A percentile compares a stretch with the other conserved stretches of the same genome.
Conservation (phyloP, 2,797 vertebrate species). For the Silurus aristotelis region DNA sequence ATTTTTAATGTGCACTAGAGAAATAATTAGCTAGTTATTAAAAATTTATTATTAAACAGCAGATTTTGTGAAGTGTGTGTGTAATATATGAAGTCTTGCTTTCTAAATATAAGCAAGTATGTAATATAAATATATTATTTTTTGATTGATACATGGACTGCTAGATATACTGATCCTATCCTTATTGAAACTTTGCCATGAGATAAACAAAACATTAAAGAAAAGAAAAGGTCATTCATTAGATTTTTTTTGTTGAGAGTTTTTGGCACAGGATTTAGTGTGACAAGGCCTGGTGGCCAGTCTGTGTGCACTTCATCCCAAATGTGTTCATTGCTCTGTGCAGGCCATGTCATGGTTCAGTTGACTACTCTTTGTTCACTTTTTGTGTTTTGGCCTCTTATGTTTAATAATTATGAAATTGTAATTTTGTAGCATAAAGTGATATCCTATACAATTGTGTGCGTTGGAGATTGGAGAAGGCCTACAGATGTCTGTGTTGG, state of each 20-base stretch:
- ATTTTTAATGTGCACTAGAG: background rate
- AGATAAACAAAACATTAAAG: no score
- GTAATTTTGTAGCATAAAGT: background rate
- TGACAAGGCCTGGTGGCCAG: background rate
- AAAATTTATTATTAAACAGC: background rate
- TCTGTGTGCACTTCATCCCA: background rate
- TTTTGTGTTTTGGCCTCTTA: background rate
- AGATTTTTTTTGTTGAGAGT: background rate
- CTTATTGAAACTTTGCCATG: no score
- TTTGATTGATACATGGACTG: no score
- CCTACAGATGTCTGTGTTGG: background rate
- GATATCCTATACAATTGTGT: no score
- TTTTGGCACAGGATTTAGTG: background rate
- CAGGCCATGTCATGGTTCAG: background rate
- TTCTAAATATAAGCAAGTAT: no score
- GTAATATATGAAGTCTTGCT: no score
- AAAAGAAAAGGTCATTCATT: background rate
- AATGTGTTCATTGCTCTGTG: background rate
- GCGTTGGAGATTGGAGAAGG: background rate
- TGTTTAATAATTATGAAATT: background rate
- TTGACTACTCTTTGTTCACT: no score
- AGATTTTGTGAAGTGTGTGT: background rate
- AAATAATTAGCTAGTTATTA: background rate
- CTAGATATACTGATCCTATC: no score
- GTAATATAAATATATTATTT: no score